Evolutionary conservation across 2,888 invertebrate genomes (phyloP), one percentile per base, ranked within the genome.

Genomic region (Tipula vernalis): DNA sequence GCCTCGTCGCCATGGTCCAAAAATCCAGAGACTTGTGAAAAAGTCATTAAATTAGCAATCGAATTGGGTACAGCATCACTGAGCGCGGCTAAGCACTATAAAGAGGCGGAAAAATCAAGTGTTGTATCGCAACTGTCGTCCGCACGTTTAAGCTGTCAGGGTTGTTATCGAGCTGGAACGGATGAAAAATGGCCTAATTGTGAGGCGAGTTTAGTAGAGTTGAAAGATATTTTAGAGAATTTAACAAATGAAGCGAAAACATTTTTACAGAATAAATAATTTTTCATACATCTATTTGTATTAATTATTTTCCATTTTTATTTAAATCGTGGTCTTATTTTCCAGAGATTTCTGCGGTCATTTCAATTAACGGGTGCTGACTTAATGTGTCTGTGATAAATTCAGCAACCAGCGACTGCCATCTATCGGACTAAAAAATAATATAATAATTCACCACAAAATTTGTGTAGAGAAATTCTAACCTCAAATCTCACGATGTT

Each of bases 41-140:
- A 94, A 89, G 94, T 96, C 0, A 90, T 96, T 13, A 91, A 93
- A 86, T 90, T 96, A 8, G 94, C 95, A 71, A 90, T 91, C 28
- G 92, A 93, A 86, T 91, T 96, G 28, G 93, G 94, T 13, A 93
- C 94, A 88, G 91, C 92, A 41, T 94, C 94, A 87, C 89, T 94
- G 57, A 92, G 93, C 87, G 94, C 94, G 1, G 90, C 90, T 8
- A 91, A 92, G 83, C 92, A 92, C 8, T 91, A 92, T 0, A 90
- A 91, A 6, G 92, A 92, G 2, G 92, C 92, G 10, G 93, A 93
- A 28, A 92, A 92, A 86, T 91, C 92, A 0, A 92, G 93, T 90
- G 92, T 93, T 0, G 92, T 93, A 15, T 94, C 94, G 13, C 93
- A 93, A 88, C 88, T 94, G 0, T 94, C 94, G 0, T 94, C 94